Evolutionary conservation across 2,797 vertebrate species (phyloP), one percentile per base, ranked within the genome.

Genomic region (Diceros bicornis): DNA sequence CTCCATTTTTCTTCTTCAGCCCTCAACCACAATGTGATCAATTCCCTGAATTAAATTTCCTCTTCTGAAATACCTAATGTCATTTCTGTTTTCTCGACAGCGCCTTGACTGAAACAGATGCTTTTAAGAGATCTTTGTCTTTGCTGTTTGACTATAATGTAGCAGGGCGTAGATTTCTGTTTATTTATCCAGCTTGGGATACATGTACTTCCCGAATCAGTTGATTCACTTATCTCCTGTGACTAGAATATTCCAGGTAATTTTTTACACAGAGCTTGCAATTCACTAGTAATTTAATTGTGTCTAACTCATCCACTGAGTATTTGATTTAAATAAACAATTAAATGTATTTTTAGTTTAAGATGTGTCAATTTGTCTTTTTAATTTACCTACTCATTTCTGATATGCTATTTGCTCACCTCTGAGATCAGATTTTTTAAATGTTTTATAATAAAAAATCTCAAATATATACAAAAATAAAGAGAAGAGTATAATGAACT

Each of bases 61-160:
- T 94, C 55, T 81, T 78, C 41, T 47, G 47, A 87, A 87, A 90
- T 27, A 90, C 10, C 5, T 89, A 83, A 79, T 94, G 62, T 44
- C 9, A 25, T 69, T 83, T 91, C 50, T 79, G 32, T 84, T 72
- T 97, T 47, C 81, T 59, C 68, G 64, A 91, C 6, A 64, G 64
- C 25, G 44, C 18, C 27, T n/a, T 7, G 27, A 71, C 20, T 37
- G 44, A 77, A 89, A 96, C 37, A 75, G 85, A 86, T 29, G 37
- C n/a, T 95, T 64, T 86, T 14, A 94, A 59, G 64, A 50, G 52
- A 78, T 1, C 44, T 50, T 37, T 79, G 34, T 78, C 55, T 84
- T 59, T 44, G 55, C 34, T 44, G 14, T 71, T 74, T 83, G 57
- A 34, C 55, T 85, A 20, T 69, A 50, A 68, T 34, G 23, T 44